Conservation (phyloP, 2,113 vertebrate species). For the Gallinago media region DNA sequence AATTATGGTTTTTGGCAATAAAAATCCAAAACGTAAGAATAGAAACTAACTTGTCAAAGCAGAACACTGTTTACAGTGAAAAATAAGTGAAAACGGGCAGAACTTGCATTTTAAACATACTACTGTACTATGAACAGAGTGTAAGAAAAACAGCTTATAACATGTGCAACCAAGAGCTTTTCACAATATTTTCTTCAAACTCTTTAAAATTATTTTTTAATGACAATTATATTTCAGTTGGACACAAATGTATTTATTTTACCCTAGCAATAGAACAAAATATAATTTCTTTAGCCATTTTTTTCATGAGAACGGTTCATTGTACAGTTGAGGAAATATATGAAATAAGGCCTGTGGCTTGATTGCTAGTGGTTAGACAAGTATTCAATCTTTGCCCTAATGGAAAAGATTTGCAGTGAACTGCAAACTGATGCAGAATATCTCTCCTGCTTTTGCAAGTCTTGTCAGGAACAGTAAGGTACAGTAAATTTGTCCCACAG, state of each 20-base stretch:
- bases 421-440: conserved; percentile 86
- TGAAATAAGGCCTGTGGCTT: conserved; percentile 99
- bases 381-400: conserved; percentile 92
- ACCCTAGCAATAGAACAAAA: conserved; percentile 99
- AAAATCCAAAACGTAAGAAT: conserved; percentile 74
- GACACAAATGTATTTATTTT: conserved; percentile 92
- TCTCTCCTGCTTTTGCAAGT: conserved; percentile 91
- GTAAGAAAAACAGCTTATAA: conserved; percentile 88
- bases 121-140: conserved; percentile 84
- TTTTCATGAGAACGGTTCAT: conserved; percentile 94
- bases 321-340: conserved; percentile 98
- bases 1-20: conserved; percentile 79
- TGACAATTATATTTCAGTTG: conserved; percentile 91
- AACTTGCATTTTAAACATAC: conserved; percentile 83
- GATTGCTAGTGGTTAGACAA: conserved; percentile 98
- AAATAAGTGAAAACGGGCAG: conserved; percentile 84
- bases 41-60: conserved; percentile 79
- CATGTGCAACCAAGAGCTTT: conserved; percentile 92
- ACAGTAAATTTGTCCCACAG: conserved; percentile 90
- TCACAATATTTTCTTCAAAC: conserved; percentile 94
- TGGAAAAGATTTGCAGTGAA: conserved; percentile 86
- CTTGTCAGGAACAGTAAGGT: conserved; percentile 90
- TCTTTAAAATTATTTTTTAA: conserved; percentile 91
- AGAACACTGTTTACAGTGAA: conserved; percentile 84
- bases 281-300: conserved; percentile 98